These are phyloP conservation scores for Erinaceus europaeus DNA, from an alignment of 2,113 vertebrate species.

Conservation along the genomic window DNA sequence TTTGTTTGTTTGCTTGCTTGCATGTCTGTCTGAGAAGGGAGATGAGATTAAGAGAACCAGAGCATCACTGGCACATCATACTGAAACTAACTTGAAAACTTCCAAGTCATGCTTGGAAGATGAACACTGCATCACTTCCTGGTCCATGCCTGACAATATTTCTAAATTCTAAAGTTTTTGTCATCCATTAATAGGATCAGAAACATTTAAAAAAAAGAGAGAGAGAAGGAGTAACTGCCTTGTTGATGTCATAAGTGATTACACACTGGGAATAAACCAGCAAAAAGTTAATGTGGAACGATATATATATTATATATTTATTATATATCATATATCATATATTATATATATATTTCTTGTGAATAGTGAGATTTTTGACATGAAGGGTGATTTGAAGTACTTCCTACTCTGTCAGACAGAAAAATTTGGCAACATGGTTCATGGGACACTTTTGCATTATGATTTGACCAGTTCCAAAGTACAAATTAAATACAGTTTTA, in stretches of 20 bases:
- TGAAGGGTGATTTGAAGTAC: background rate
- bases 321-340: no score
- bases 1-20: no score
- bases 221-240: background rate
- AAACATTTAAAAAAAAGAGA: background rate
- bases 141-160: background rate
- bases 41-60: no score
- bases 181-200: background rate
- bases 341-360: background rate
- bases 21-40: no score
- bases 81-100: no score
- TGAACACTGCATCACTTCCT: no score
- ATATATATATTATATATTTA: no score
- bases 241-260: background rate
- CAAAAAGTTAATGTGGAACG: background rate
- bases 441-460: background rate
- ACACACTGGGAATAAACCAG: background rate
- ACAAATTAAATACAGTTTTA: no score
- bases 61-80: no score
- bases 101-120: no score
- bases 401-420: background rate
- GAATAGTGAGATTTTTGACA: background rate
- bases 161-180: background rate
- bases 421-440: background rate
- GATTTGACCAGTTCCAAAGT: background rate